Evolutionary conservation across 2,888 invertebrate species (phyloP).

Genomic region (Chloromyia formosa): DNA sequence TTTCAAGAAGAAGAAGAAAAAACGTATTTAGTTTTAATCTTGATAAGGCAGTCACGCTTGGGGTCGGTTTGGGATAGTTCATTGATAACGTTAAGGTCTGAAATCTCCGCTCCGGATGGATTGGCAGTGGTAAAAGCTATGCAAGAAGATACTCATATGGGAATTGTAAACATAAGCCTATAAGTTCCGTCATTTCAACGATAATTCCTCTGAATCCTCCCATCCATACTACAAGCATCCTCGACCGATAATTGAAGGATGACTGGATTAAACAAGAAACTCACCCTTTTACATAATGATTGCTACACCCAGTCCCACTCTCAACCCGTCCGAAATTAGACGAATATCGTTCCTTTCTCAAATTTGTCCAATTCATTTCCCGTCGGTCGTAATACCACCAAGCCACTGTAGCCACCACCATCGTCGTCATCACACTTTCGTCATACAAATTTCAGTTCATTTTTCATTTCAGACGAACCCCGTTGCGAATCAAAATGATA

Average conservation of each 20-base stretch:
- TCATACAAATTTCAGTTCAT: conserved; percentile 53
- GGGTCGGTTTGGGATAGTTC: no score
- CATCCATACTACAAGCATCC: no score
- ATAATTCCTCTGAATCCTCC: background rate
- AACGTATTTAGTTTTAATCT: background rate
- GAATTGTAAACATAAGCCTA: background rate
- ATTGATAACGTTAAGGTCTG: no score
- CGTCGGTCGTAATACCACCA: conserved; percentile 48
- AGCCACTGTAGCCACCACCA: conserved; percentile 15
- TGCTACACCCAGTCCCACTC: background rate
- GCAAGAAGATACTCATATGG: no score
- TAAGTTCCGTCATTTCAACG: background rate
- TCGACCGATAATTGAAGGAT: background rate
- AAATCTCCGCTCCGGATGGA: no score
- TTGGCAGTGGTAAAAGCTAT: no score
- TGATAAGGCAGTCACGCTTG: background rate
- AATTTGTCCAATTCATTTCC: conserved; percentile 54
- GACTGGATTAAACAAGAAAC: no score
- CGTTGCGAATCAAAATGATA: conserved; percentile 40
- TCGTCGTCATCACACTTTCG: conserved; percentile 26
- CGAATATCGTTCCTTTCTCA: conserved; percentile 33
- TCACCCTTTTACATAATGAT: no score
- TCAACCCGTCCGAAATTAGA: conserved; percentile 8
- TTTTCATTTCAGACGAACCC: conserved; percentile 51
- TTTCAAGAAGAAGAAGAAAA: background rate